Base-by-base conservation (phyloP, 2,797 vertebrate genomes). In the Rhodeus uyekii region DNA sequence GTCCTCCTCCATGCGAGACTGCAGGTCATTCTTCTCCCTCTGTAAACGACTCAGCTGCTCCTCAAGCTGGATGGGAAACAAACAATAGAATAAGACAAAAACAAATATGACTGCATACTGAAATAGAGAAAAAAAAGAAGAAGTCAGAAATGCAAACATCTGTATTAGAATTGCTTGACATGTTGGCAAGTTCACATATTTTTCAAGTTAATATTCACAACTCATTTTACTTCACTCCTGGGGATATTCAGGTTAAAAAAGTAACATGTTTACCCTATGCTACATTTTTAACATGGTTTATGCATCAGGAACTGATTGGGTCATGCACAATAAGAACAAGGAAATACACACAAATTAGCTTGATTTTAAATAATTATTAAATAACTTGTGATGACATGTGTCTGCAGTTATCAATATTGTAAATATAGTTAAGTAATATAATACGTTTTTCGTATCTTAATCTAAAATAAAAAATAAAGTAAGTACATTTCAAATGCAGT, bases 1-100 rank as follows among this genome's bases (percentile, higher is more conserved):
- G 88, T 99, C 98, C 76, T 99, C 98, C 87, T 99, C 98, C 91
- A 97, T 95, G 36, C 97, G 94, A 48, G 96, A 97, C 93, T 98
- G 98, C 71, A 98, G 90, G 87, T 99, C 97, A 0, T 99, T 98
- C 91, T 98, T 99, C 92, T 99, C 98, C 61, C 98, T 93, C 89
- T 99, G 98, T 80, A 98, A 90, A 64, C 98, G 97, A 88, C 97
- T 98, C 91, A 98, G 86, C 93, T 99, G 98, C 88, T 98, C 98
- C 90, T 99, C 97, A 92, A 99, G 93, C 98, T 99, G 92, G 76
- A 63, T 8, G 3, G 81, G 18, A 86, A 87, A 9, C 86, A 80
- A 83, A 80, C 58, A 76, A 34, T 13, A 48, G n/a, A 73, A 48
- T 19, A 9, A 72, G 39, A 36, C 38, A 44, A 46, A 34, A 22